These are phyloP conservation scores for Epinephelus coioides DNA, from an alignment of 2,797 vertebrate species.

Conservation along the genomic window DNA sequence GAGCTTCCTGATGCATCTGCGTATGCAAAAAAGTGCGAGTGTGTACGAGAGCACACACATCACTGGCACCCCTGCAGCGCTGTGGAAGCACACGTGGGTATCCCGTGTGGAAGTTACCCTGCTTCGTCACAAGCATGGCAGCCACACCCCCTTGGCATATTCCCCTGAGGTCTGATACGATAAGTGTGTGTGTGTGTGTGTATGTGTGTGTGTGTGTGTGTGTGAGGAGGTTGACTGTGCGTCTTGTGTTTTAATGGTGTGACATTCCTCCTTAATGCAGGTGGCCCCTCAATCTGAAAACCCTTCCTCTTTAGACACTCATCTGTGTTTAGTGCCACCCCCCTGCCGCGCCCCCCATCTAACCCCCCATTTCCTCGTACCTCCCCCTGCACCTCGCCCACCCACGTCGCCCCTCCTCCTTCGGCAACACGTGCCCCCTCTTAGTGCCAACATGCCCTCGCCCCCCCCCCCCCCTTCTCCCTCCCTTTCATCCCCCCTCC, in stretches of 20 bases:
- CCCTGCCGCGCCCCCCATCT: slow-evolving; percentile 57
- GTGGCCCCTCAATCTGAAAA: slow-evolving; percentile 67
- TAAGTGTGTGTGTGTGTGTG: slow-evolving; percentile 46
- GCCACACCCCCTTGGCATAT: slow-evolving; percentile 72
- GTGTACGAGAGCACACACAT: slow-evolving; percentile 21
- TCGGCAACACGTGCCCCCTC: slow-evolving; percentile 75
- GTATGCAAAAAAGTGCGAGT: slow-evolving; percentile 50
- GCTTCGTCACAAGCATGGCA: slow-evolving; percentile 68
- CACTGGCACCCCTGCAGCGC: slow-evolving; percentile 68
- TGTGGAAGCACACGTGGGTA: slow-evolving; percentile 68
- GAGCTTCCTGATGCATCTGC: slow-evolving; percentile 58
- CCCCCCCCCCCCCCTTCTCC: slow-evolving; percentile 30
- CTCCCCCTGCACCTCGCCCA: slow-evolving; percentile 73
- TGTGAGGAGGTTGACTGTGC: slow-evolving; percentile 25
- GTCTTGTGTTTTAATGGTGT: slow-evolving; percentile 70
- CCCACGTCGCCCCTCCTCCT: slow-evolving; percentile 73
- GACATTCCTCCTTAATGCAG: slow-evolving; percentile 71
- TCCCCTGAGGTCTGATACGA: slow-evolving; percentile 71
- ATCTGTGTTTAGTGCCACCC: slow-evolving; percentile 70
- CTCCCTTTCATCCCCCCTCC: slow-evolving; percentile 30
- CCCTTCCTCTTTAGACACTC: slow-evolving; percentile 64
- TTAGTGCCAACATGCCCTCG: slow-evolving; percentile 81
- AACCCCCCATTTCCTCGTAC: slow-evolving; percentile 59
- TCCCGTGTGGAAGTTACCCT: slow-evolving; percentile 56
- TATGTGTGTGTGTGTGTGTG: slow-evolving; percentile 19